Conservation (phyloP, 2,888 invertebrate species). For the Drosophila leonis region DNA sequence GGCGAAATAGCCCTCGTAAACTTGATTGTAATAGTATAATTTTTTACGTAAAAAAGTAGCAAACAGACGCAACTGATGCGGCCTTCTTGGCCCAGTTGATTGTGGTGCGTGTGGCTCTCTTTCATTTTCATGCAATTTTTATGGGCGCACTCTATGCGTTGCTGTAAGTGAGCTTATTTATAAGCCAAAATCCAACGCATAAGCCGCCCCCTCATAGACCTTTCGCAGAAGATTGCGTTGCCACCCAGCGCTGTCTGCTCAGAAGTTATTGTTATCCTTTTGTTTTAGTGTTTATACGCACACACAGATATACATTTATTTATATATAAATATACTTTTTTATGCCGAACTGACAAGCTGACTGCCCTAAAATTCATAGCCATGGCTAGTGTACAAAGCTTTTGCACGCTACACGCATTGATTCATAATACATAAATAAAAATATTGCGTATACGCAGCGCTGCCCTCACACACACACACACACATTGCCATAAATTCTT, state of each 20-base stretch:
- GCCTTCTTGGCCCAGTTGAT: slow-evolving; percentile 28
- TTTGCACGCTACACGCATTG: slow-evolving; percentile 64
- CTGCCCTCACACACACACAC: slow-evolving; percentile 28
- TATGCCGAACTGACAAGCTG: slow-evolving; percentile 46
- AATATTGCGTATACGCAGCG: slow-evolving; percentile 77
- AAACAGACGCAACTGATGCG: slow-evolving; percentile 22
- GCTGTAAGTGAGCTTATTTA: slow-evolving; percentile 50
- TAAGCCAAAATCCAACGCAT: slow-evolving; percentile 36
- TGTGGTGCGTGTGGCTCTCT: slow-evolving; percentile 35
- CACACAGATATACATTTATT: not conserved
- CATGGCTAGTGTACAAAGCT: slow-evolving; percentile 13
- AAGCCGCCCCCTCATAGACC: slow-evolving; percentile 61
- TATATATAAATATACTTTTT: slow-evolving; percentile 42
- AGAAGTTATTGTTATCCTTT: slow-evolving; percentile 82
- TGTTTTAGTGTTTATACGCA: slow-evolving; percentile 65
- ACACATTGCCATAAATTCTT: slow-evolving; percentile 74
- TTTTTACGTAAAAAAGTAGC: slow-evolving; percentile 54
- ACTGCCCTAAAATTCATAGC: slow-evolving; percentile 9
- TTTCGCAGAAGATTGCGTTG: slow-evolving; percentile 27
- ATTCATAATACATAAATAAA: slow-evolving; percentile 82
- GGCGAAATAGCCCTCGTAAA: slow-evolving; percentile 72
- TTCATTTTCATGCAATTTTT: slow-evolving; percentile 76
- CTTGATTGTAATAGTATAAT: slow-evolving; percentile 78
- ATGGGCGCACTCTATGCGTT: slow-evolving; percentile 61
- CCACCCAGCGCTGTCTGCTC: slow-evolving; percentile 6